Base-by-base conservation (phyloP, 2,113 vertebrate species). In the Silurus meridionalis region DNA sequence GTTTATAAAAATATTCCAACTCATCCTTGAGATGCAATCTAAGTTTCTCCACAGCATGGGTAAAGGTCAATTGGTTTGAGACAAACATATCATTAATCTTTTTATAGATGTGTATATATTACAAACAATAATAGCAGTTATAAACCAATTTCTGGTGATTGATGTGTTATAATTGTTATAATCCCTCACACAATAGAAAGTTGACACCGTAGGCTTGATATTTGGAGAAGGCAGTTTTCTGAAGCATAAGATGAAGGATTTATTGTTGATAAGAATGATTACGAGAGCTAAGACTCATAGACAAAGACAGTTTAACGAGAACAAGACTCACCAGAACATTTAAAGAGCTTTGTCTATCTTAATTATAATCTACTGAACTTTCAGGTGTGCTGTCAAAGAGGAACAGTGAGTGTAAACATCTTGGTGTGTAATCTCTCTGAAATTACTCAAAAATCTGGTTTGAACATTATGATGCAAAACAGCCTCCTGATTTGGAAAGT, bases 321-420 rank as follows among this genome's bases (percentile, higher is more conserved):
- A 67, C 83, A 86, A 72, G 82, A 82, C 85, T 91, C 88, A 67
- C 78, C 83, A 0, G 80, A 85, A 83, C 87, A 89, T 50, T 23
- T 53, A 0, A 25, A 71, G 52, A 87, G 87, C 85, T 91, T 90
- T 89, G 87, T 87, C 89, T 91, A 88, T 90, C 84, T 91, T 92
- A 91, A 92, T 94, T 93, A 91, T 58, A 91, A 87, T 88, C 80
- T 75, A 71, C 71, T 87, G 88, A 89, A 90, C 81, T 83, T 89
- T 89, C 79, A 58, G 37, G 66, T 86, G 89, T 57, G 72, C 81
- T 60, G 52, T 87, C 66, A 52, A 83, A 89, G 88, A 88, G 78
- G 50, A 87, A 85, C 23, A 9, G 46, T 15, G 17, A 19, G 11
- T 53, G 48, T 53, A 37, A 83, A 75, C 52, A 15, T 69, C 17